Evolutionary conservation across 2,113 vertebrate species (phyloP).

Genomic region (Nothobranchius furzeri): DNA sequence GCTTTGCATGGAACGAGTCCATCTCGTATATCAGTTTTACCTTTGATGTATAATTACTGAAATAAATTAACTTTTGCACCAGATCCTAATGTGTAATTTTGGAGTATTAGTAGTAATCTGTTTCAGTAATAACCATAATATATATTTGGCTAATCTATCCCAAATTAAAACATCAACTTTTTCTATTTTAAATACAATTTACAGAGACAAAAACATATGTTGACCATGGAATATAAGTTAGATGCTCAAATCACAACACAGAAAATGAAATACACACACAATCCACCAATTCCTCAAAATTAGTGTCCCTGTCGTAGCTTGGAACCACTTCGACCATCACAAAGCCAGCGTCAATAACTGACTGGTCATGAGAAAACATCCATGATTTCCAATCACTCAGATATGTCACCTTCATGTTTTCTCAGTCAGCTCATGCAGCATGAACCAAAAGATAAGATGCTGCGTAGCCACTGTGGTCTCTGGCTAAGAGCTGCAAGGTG

Average conservation of each 20-base stretch:
- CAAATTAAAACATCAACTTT: background rate
- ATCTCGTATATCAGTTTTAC: too few relatives aligned
- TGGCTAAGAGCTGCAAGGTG: constrained; percentile 34
- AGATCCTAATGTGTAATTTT: too few relatives aligned
- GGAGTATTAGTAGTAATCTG: too few relatives aligned
- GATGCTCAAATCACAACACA: too few relatives aligned
- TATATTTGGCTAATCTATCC: too few relatives aligned
- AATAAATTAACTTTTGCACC: too few relatives aligned
- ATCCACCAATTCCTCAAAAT: too few relatives aligned
- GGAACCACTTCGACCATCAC: constrained; percentile 43
- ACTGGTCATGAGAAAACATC: constrained; percentile 40
- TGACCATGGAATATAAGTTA: background rate
- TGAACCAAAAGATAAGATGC: constrained; percentile 27
- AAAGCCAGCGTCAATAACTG: constrained; percentile 54
- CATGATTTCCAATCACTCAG: constrained; percentile 20
- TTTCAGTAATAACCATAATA: too few relatives aligned
- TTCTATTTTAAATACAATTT: background rate
- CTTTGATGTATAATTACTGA: too few relatives aligned
- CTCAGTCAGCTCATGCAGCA: constrained; percentile 1
- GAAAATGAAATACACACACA: too few relatives aligned
- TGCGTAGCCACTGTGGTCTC: constrained; percentile 24
- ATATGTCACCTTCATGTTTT: background rate
- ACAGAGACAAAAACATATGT: background rate
- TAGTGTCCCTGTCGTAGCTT: too few relatives aligned
- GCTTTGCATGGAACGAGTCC: too few relatives aligned